phyloP scores from a whole-genome alignment of 2,888 invertebrate genomes.

The Scaptomyza caliginosa region DNA sequence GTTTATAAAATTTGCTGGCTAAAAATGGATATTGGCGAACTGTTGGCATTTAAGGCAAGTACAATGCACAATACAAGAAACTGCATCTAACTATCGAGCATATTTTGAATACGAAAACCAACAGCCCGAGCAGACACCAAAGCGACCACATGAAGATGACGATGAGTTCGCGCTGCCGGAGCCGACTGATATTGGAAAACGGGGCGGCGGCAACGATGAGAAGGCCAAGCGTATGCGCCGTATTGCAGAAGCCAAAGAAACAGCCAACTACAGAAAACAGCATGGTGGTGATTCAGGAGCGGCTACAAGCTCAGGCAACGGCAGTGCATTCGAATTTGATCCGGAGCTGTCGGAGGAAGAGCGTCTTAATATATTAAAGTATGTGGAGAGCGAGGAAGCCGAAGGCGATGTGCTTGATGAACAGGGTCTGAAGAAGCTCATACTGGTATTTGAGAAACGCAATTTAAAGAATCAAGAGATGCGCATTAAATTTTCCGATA shows the following conservation, averaged over 20 bases:
- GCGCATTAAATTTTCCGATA: conserved; percentile 98
- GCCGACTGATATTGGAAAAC: conserved; percentile 50
- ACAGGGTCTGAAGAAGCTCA: conserved; percentile 92
- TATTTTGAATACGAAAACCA: background rate
- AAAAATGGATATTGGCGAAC: conserved; percentile 86
- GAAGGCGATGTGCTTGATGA: conserved; percentile 96
- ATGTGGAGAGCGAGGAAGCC: conserved; percentile 92
- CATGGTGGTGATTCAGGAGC: conserved; percentile 32
- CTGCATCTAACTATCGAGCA: background rate
- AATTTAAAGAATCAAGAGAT: conserved; percentile 97
- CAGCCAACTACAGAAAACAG: conserved; percentile 84
- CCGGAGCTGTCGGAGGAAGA: conserved; percentile 88
- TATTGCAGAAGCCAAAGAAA: conserved; percentile 85
- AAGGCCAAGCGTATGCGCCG: conserved; percentile 87
- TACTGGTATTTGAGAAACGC: conserved; percentile 97
- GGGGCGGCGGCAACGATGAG: conserved; percentile 83
- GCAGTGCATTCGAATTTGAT: conserved; percentile 82
- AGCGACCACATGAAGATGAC: conserved; percentile 86
- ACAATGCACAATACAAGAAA: conserved; percentile 1
- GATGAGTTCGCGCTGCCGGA: conserved; percentile 88
- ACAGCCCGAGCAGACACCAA: conserved; percentile 93
- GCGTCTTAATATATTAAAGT: conserved; percentile 91
- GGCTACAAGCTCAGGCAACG: conserved; percentile 7
- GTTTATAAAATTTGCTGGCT: conserved; percentile 54
- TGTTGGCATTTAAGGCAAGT: conserved; percentile 86